Evolutionary conservation across 1,140 invertebrate genomes (phyloP).

Genomic region (Heliothis virescens): DNA sequence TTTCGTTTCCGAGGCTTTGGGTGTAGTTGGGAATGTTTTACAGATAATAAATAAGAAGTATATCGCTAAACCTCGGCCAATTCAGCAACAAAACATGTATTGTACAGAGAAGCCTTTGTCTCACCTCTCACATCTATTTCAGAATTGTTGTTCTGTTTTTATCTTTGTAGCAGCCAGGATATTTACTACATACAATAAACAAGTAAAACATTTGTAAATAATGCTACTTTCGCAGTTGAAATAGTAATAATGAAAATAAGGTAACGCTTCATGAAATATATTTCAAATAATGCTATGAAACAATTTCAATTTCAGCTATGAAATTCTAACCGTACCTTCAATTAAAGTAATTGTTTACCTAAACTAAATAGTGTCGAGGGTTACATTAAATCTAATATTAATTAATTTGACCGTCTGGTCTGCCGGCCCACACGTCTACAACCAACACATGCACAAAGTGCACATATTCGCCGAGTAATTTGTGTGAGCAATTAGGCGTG

Average conservation of each 20-base stretch:
- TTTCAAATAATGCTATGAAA: not conserved
- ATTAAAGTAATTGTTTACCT: constrained; percentile 22
- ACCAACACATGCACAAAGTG: not conserved
- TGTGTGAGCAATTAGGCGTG: not conserved
- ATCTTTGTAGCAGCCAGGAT: too few relatives aligned
- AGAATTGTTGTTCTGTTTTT: too few relatives aligned
- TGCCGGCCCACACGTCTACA: not conserved
- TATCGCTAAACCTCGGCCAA: too few relatives aligned
- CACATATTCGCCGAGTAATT: not conserved
- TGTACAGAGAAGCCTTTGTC: too few relatives aligned
- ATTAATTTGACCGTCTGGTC: not conserved
- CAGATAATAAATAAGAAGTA: too few relatives aligned
- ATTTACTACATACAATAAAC: too few relatives aligned
- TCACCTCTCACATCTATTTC: too few relatives aligned
- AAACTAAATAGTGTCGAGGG: constrained; percentile 17
- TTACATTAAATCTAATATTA: not conserved
- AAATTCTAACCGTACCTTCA: constrained; percentile 21
- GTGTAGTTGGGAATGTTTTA: too few relatives aligned
- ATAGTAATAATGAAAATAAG: not conserved
- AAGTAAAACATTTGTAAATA: too few relatives aligned
- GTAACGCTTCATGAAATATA: not conserved
- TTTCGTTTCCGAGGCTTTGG: too few relatives aligned
- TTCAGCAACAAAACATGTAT: too few relatives aligned
- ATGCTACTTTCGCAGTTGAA: too few relatives aligned
- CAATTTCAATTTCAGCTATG: not conserved